Conservation (phyloP, 2,888 invertebrate genomes). For the Cylloceria caligata region DNA sequence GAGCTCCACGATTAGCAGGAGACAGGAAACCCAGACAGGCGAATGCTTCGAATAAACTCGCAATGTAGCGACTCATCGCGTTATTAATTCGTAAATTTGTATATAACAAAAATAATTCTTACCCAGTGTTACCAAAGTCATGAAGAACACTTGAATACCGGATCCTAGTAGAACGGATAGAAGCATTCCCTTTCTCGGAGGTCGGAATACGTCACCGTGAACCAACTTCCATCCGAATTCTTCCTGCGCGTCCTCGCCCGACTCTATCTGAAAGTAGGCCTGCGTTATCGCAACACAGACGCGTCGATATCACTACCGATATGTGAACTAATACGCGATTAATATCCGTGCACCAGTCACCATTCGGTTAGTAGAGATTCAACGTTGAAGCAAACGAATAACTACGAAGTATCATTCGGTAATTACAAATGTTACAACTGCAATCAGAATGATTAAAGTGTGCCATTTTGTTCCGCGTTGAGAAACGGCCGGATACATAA, state of each 20-base stretch:
- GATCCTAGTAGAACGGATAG: constrained; percentile 98
- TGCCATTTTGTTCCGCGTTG: constrained; percentile 5
- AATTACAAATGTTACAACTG: constrained; percentile 24
- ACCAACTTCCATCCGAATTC: constrained; percentile 99
- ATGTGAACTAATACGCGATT: constrained; percentile 38
- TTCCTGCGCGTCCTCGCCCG: constrained; percentile 96
- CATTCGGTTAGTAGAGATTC: constrained; percentile 53
- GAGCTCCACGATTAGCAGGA: constrained; percentile 98
- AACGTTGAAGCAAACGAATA: constrained; percentile 33
- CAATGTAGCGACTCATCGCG: not conserved
- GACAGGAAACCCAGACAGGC: constrained; percentile 99
- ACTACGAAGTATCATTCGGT: constrained; percentile 22
- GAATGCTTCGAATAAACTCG: constrained; percentile 88
- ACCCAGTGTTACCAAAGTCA: constrained; percentile 97
- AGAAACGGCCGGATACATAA: not conserved
- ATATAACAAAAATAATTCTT: constrained; percentile 69
- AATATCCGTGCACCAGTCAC: constrained; percentile 44
- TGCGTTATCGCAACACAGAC: constrained; percentile 83
- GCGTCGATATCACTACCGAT: constrained; percentile 70
- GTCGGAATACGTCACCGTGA: constrained; percentile 98
- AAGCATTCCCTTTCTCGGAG: constrained; percentile 98
- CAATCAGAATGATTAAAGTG: constrained; percentile 18
- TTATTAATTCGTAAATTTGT: not conserved
- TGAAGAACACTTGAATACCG: constrained; percentile 97
- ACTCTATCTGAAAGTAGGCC: constrained; percentile 88